Evolutionary conservation across 2,888 invertebrate species (phyloP).

Genomic region (Volucella zonaria): DNA sequence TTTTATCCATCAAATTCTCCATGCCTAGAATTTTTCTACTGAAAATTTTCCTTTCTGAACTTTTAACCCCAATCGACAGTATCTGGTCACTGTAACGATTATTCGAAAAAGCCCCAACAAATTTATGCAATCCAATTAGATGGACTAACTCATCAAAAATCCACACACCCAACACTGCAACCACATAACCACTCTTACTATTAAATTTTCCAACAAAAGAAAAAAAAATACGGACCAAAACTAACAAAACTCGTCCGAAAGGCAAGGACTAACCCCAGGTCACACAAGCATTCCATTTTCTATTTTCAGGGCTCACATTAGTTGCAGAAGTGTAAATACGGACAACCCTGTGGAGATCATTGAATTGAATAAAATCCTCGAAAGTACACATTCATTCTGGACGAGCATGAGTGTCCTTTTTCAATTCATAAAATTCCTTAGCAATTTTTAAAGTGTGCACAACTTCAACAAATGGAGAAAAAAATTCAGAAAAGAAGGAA

Average conservation of each 20-base stretch:
- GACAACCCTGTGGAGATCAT: conserved; percentile 34
- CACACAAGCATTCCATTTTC: conserved; percentile 11
- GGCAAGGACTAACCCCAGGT: conserved; percentile 11
- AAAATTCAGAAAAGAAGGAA: background rate
- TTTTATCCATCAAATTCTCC: too few relatives aligned
- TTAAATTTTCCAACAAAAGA: conserved; percentile 16
- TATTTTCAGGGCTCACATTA: conserved; percentile 3
- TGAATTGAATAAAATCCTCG: conserved; percentile 62
- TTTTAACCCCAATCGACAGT: background rate
- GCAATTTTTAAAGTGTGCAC: conserved; percentile 43
- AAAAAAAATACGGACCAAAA: background rate
- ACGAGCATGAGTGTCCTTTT: conserved; percentile 24
- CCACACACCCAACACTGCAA: conserved; percentile 17
- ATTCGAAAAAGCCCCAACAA: conserved; percentile 14
- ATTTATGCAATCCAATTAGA: conserved; percentile 67
- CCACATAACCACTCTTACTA: background rate
- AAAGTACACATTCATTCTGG: conserved; percentile 33
- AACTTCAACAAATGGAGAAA: conserved; percentile 12
- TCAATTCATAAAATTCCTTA: conserved; percentile 35
- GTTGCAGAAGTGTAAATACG: conserved; percentile 30
- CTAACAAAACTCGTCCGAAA: background rate
- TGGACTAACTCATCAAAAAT: conserved; percentile 51
- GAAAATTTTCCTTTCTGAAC: background rate
- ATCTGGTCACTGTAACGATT: conserved; percentile 5
- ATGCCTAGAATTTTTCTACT: too few relatives aligned